These are phyloP conservation scores for Cremastinae sp. DNA, from an alignment of 2,888 invertebrate genomes.

Conservation along the genomic window DNA sequence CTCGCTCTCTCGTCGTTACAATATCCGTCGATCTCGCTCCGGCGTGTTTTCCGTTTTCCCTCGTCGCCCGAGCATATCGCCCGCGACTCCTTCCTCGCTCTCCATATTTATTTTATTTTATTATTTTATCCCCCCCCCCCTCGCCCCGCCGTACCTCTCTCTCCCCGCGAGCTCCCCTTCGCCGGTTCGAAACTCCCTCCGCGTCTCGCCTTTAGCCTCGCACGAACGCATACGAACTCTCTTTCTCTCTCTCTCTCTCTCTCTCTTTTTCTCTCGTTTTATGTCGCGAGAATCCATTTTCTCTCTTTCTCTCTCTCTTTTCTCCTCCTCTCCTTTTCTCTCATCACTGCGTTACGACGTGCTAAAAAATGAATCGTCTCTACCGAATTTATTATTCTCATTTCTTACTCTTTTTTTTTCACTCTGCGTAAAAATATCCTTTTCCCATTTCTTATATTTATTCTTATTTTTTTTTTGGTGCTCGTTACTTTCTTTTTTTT, in stretches of 20 bases:
- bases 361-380: too few species aligned
- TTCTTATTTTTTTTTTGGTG: too few species aligned
- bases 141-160: slow-evolving; percentile 26
- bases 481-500: too few species aligned
- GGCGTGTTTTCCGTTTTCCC: slow-evolving; percentile 56
- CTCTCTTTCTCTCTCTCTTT: slow-evolving; percentile 18
- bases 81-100: slow-evolving; percentile 56
- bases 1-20: slow-evolving; percentile 40
- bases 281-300: slow-evolving; percentile 13
- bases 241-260: slow-evolving; percentile 17
- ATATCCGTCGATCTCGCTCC: slow-evolving; percentile 43
- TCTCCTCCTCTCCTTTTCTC: not conserved
- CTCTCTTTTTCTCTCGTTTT: not conserved
- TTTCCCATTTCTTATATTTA: too few species aligned
- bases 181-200: slow-evolving; percentile 24
- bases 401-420: not conserved
- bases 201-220: slow-evolving; percentile 43
- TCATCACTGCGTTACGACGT: not conserved
- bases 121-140: slow-evolving; percentile 63
- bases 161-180: slow-evolving; percentile 29
- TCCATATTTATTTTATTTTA: slow-evolving; percentile 67
- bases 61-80: slow-evolving; percentile 58
- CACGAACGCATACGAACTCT: slow-evolving; percentile 2
- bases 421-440: not conserved
- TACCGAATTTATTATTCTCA: not conserved